These are phyloP conservation scores for rabbit (Oryctolagus cuniculus) DNA, from an alignment of 2,113 vertebrate genomes.

Conservation along the genomic window DNA sequence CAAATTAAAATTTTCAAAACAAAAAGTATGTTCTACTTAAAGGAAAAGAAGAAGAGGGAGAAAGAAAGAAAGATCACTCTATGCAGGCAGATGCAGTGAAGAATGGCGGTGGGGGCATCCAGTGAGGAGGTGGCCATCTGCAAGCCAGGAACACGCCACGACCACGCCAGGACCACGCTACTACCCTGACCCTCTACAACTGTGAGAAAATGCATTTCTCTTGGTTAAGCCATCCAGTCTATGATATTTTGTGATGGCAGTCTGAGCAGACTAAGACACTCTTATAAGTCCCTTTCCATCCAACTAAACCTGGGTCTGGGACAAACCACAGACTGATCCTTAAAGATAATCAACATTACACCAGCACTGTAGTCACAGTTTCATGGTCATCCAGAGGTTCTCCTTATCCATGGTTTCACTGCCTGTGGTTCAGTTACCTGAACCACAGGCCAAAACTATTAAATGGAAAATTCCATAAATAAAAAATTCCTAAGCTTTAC, in stretches of 20 bases:
- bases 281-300: background rate
- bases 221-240: background rate
- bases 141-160: background rate
- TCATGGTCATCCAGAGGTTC: background rate
- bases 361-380: background rate
- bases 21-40: background rate
- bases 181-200: background rate
- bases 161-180: background rate
- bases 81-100: background rate
- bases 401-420: background rate
- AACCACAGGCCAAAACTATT: background rate
- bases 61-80: background rate
- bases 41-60: background rate
- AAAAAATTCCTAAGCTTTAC: background rate
- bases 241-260: background rate
- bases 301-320: background rate
- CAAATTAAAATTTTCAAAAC: too few species aligned
- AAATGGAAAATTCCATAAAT: background rate
- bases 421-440: background rate
- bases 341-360: conserved; percentile 11
- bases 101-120: background rate
- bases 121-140: background rate
- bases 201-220: background rate
- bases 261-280: background rate
- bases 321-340: background rate